Base-by-base conservation (phyloP, 2,797 vertebrate genomes). In the Danio kyathit region DNA sequence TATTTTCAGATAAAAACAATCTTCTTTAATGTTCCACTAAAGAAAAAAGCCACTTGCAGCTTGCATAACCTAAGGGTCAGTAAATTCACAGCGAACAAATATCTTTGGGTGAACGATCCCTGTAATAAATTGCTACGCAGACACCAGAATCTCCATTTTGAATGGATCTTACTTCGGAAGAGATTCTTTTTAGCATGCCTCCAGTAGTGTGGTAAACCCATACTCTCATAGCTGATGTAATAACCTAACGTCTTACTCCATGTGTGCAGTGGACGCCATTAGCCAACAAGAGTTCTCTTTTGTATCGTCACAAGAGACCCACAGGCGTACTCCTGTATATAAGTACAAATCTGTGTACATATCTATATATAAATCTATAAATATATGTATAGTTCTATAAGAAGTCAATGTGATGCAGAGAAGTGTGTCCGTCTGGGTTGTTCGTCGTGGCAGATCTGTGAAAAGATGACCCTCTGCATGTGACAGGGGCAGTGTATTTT, bases 181-280 rank as follows among this genome's bases (percentile, higher is more conserved):
- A 77, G 74, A 76, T 79, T 59, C 43, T 83, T 83, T 82, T 84
- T 79, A 86, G 86, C 88, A 88, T 86, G 85, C 85, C 71, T 78
- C 49, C 52, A 29, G 46, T 84, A 82, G 77, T 86, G 79, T 84
- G 76, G 74, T 75, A 41, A 75, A 60, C 71, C 66, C 80, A 76
- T 84, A 81, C 60, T 83, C 67, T 52, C 67, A 51, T 57, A 79
- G 64, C 73, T 56, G 49, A 82, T 79, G 72, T 86, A 82, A 73
- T 71, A 79, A 75, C 52, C 64, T 65, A 21, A 76, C 81, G 79
- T 86, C 79, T 79, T 73, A 80, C 57, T 80, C 71, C 74, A 67
- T 75, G 48, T 63, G 67, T 81, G 76, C 76, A 48, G 65, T 84
- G 82, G 80, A 82, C 80, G 71, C 49, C 59, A 71, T 54, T 81